Base-by-base conservation (phyloP, 2,113 vertebrate genomes). In the Nibea coibor region DNA sequence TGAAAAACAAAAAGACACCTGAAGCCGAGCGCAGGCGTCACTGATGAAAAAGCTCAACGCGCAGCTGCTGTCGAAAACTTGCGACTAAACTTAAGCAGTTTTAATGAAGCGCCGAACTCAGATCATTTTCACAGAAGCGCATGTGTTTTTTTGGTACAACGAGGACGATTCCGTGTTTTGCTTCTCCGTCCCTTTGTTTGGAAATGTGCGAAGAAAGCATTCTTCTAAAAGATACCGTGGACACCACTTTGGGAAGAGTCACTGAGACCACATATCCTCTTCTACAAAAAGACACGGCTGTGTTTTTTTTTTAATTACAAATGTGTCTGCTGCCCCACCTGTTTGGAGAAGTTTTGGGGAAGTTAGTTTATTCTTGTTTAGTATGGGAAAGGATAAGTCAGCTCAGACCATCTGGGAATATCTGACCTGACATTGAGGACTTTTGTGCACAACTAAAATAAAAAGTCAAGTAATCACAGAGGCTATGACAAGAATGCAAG, bases 41-140 rank as follows among this genome's bases (percentile, higher is more conserved):
- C 68, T 24, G 74, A 51, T 42, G n/a, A 43, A 39, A 39, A 62
- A 68, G 65, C 68, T 77, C 53, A 77, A 64, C n/a, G 53, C 15
- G 5, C 11, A 22, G 39, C 48, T 35, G 2, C 20, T 5, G 67
- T n/a, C 20, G 14, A n/a, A 61, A 67, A 81, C 35, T 17, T 43
- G 42, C 5, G 53, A 59, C 47, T 47, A 45, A 72, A 47, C 39
- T 48, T 17, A 4, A 42, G 45, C 67, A 12, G 68, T 61, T 67
- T 63, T 26, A 68, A 39, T 47, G 54, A 72, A 66, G 58, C 8
- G 67, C 71, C 67, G 31, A 31, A 39, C 35, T 74, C 72, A 54
- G 63, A 50, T 50, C 20, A 7, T 64, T 65, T 57, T 64, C 11
- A 50, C 58, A 14, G 57, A 19, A 26, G 0, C 2, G 58, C n/a